A percentile compares a stretch with the other conserved stretches of the same genome.
Evolutionary conservation across 2,113 vertebrate genomes (phyloP).

Genomic region (Neodon shergylaensis): DNA sequence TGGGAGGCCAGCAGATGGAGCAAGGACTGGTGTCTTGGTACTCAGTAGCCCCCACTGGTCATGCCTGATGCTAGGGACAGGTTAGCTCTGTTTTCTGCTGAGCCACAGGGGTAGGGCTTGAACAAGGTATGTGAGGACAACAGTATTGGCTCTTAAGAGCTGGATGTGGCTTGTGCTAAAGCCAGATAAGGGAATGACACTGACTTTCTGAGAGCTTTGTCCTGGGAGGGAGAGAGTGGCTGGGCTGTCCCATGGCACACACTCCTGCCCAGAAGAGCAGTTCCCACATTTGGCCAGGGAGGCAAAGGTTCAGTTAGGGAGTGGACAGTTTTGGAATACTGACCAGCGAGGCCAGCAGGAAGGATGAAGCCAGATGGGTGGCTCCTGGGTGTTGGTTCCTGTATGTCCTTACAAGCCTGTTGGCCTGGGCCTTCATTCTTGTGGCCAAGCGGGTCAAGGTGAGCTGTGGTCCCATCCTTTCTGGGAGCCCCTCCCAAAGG

Average conservation of each 20-base stretch:
- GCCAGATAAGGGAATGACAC: accelerated
- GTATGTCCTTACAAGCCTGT: background rate
- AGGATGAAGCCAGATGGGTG: accelerated
- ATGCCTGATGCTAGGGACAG: background rate
- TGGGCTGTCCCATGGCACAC: accelerated
- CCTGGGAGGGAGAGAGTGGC: background rate
- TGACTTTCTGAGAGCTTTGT: background rate
- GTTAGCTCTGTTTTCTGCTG: background rate
- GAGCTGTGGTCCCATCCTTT: background rate
- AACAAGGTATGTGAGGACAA: background rate
- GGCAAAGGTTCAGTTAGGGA: background rate
- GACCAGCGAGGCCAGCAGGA: background rate
- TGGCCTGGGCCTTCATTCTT: accelerated
- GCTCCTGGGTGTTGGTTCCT: background rate
- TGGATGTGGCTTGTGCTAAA: accelerated
- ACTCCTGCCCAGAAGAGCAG: accelerated
- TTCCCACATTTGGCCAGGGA: background rate
- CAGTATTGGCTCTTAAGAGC: background rate
- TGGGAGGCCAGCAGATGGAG: background rate
- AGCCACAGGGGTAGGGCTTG: too few relatives aligned
- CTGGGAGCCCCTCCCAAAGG: background rate
- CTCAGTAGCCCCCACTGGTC: too few relatives aligned
- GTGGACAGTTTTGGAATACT: background rate
- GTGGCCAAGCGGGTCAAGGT: background rate
- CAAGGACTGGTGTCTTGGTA: too few relatives aligned